Conservation (phyloP, 2,113 vertebrate species). For the Syrrhaptes paradoxus region DNA sequence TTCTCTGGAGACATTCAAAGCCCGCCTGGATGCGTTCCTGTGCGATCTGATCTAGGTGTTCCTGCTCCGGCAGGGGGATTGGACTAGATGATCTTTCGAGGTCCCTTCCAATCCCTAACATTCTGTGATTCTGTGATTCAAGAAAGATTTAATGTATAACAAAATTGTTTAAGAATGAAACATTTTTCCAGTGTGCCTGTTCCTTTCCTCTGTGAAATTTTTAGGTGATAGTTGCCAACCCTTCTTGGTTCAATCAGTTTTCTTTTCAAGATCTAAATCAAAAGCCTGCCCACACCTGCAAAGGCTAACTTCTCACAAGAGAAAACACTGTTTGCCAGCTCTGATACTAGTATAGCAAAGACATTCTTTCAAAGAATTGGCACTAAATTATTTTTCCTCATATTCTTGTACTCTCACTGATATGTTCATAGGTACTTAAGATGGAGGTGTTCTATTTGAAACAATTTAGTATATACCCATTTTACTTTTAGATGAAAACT, state of each 20-base stretch:
- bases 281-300: neutral
- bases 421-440: neutral
- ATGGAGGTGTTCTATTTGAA: neutral
- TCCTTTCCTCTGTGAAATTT: neutral
- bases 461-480: rapidly evolving
- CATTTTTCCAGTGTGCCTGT: neutral
- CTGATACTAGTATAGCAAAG: neutral
- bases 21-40: no score
- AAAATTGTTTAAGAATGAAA: neutral
- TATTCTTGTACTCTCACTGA: neutral
- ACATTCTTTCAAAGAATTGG: neutral
- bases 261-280: neutral
- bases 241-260: neutral
- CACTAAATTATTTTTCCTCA: neutral
- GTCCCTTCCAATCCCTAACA: no score
- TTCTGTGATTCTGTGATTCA: no score
- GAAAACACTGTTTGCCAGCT: slow-evolving; percentile 8
- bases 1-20: no score
- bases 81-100: no score
- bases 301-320: neutral
- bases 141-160: neutral
- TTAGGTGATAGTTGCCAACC: neutral
- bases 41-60: no score
- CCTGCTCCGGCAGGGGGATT: no score
- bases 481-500: neutral